Conservation (phyloP, 2,888 invertebrate genomes). For the Calliphora vomitoria region DNA sequence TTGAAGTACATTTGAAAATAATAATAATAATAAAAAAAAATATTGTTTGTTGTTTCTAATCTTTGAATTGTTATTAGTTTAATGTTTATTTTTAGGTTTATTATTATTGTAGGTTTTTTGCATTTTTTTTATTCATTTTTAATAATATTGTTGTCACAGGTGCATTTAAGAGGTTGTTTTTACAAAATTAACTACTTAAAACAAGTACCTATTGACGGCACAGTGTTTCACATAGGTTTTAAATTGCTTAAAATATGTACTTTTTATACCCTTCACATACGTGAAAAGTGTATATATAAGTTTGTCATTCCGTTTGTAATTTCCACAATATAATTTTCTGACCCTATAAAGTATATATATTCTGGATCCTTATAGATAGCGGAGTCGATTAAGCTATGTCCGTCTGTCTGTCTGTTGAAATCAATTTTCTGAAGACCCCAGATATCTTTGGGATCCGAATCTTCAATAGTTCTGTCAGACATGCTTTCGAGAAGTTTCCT, state of each 20-base stretch:
- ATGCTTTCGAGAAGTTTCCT: no score
- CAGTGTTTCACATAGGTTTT: background rate
- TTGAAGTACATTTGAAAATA: background rate
- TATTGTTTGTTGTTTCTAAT: background rate
- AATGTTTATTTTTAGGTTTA: constrained; percentile 31
- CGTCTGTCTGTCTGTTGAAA: no score
- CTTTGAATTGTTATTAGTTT: constrained; percentile 11
- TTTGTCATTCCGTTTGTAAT: no score
- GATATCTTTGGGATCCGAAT: no score
- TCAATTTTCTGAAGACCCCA: no score
- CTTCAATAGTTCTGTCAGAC: no score
- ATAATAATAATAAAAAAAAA: background rate
- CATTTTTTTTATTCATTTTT: constrained; percentile 10
- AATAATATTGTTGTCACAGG: constrained; percentile 8
- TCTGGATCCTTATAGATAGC: no score
- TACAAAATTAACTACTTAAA: background rate
- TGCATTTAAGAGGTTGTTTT: constrained; percentile 1
- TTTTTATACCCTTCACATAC: no score
- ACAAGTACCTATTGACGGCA: background rate
- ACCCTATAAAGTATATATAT: no score
- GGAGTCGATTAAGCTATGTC: no score
- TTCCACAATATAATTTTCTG: no score
- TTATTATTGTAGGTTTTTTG: background rate
- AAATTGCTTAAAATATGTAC: background rate
- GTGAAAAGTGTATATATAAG: no score